Percentiles rank a stretch among this genome's conserved stretches.
Conservation (phyloP, 2,113 vertebrate species). For the Mola mola region DNA sequence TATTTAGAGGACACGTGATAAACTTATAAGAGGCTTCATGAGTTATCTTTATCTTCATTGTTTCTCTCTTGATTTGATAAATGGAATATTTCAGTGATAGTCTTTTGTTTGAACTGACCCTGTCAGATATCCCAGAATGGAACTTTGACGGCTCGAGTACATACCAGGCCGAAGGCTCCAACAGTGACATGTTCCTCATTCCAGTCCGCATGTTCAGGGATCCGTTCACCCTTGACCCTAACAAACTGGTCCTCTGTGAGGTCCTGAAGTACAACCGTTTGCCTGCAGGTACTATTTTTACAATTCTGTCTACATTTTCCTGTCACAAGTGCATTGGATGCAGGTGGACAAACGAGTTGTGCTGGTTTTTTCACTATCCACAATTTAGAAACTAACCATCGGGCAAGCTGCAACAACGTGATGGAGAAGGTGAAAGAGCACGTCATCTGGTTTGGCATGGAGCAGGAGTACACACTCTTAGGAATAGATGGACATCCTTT, state of each 20-base stretch:
- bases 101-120: background rate
- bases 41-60: too few species aligned
- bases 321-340: fast-evolving
- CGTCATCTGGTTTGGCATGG: constrained; percentile 70
- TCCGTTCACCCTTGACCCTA: constrained; percentile 85
- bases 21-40: too few species aligned
- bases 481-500: constrained; percentile 60
- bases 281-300: constrained; percentile 80
- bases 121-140: constrained; percentile 85
- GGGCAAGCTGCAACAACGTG: constrained; percentile 58
- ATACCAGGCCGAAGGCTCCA: constrained; percentile 81
- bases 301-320: constrained; percentile 13
- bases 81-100: constrained; percentile 61
- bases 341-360: constrained; percentile 63
- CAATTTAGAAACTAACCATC: constrained; percentile 59
- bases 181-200: constrained; percentile 90
- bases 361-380: background rate
- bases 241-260: constrained; percentile 87
- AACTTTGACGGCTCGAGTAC: constrained; percentile 85
- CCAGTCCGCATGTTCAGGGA: constrained; percentile 84
- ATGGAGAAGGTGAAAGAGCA: constrained; percentile 65
- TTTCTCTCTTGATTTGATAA: too few species aligned
- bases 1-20: too few species aligned
- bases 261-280: constrained; percentile 84
- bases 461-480: constrained; percentile 72